Base-by-base conservation (phyloP, 64 coral and sea anemone species). In the Hydrozoanthus tunicans region DNA sequence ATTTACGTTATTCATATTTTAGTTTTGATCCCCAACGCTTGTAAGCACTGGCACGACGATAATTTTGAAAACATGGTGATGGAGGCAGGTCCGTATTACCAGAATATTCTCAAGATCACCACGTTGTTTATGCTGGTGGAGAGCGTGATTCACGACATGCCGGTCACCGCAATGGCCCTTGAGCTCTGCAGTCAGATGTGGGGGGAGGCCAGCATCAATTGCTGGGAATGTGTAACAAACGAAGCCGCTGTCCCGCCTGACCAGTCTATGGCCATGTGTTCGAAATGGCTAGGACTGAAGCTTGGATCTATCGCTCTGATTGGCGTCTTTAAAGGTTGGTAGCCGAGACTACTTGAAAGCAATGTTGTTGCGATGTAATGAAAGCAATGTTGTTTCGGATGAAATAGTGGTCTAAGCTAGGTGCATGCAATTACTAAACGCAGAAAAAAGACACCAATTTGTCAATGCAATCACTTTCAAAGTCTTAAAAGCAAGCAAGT, bases 181-280 rank as follows among this genome's bases (percentile, higher is more conserved):
- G 97, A 99, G 92, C 62, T 99, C 23, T 99, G 94, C 70, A 81
- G 85, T 9, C 91, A 95, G 92, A 93, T 99, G 91, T 99, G 97
- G 97, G 94, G 94, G 1, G 73, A 83, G 5, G 95, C 90, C 51
- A 93, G 95, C 1, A 89, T 95, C 10, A 98, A 98, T 25, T 98
- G 96, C 60, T 98, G 96, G 96, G 96, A 98, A 11, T 98, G 93
- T 53, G 93, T 91, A 4, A 55, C 90, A 0, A 91, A 62, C 20
- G 69, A 90, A 25, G 69, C 60, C 6, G 89, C 62, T 60, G 70
- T 91, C 5, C 90, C 91, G 11, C 70, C 81, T 68, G 65, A 65
- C 51, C 93, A 89, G 57, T 93, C 93, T 5, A 81, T 89, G 26
- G 77, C 94, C 4, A 93, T 91, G 69, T 95, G 93, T 67, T 78